Base-by-base conservation (phyloP, 2,888 invertebrate species). In the Arenicola marina region DNA sequence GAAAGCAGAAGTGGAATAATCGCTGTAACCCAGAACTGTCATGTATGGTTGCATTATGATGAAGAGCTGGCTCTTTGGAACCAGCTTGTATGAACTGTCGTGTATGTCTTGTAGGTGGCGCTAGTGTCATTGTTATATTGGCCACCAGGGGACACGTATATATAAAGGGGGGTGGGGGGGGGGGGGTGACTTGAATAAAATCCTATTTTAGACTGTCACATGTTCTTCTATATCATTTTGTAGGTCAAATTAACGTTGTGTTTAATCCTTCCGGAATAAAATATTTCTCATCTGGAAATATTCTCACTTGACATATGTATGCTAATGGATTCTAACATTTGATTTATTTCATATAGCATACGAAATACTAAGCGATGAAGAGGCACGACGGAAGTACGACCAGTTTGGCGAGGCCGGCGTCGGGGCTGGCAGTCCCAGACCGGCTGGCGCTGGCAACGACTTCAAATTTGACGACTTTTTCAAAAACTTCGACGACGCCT, bases 321-420 rank as follows among this genome's bases (percentile, higher is more conserved):
- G 11, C 11, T 7, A 26, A 53, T 38, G 18, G 18, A 38, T 38
- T 38, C 18, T 38, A 38, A 38, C 11, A 18, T 18, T 29, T 21
- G 11, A 15, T 28, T 24, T 11, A 31, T 53, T 48, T 56, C 43
- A 76, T 78, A 28, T 72, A 85, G 86, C 86, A 0, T 86, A 86
- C 74, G 85, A 85, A 75, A 76, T 84, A 7, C 70, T 86, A 38
- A 79, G 83, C 34, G 84, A 85, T 72, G 69, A 75, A 11, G 80
- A 85, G 2, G 85, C 84, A 62, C 69, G 83, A 53, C 76, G 75
- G 65, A 71, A 80, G 34, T 86, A 86, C 70, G 85, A 86, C 69
- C 73, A 73, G 65, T 82, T 77, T 73, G 85, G 85, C 31, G 80
- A 81, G 51, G 74, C 76, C 11, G 78, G 74, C 15, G 74, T 75